phyloP scores from a whole-genome alignment of 2,888 invertebrate genomes.

The Epinotia demarniana region DNA sequence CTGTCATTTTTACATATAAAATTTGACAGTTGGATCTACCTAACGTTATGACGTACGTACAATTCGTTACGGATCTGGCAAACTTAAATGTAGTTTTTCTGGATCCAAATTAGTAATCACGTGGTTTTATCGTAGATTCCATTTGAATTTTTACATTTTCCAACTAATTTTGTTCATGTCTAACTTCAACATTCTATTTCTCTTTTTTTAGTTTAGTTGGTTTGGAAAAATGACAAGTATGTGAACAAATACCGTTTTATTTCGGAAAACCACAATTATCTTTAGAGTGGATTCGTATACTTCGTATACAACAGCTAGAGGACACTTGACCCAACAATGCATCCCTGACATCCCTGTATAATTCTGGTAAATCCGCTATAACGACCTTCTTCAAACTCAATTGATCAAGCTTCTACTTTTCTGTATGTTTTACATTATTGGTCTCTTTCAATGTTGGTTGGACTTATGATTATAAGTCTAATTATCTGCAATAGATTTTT shows the following conservation, averaged over 20 bases:
- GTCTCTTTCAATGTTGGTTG: neutral
- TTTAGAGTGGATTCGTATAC: neutral
- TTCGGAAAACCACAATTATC: neutral
- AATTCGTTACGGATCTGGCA: too few relatives aligned
- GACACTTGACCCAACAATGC: slow-evolving; percentile 5
- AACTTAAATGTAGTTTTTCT: too few relatives aligned
- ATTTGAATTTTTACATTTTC: too few relatives aligned
- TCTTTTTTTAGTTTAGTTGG: neutral
- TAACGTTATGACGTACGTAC: too few relatives aligned
- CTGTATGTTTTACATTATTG: neutral
- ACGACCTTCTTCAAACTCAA: slow-evolving; percentile 1
- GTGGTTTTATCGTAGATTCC: too few relatives aligned
- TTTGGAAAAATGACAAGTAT: neutral
- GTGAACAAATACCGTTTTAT: neutral
- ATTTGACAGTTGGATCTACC: too few relatives aligned
- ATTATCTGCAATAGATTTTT: neutral
- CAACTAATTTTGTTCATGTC: neutral
- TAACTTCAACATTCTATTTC: neutral
- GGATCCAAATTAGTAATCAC: too few relatives aligned
- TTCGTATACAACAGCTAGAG: neutral
- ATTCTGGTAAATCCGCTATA: slow-evolving; percentile 4
- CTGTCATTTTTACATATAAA: too few relatives aligned
- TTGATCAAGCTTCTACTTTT: neutral
- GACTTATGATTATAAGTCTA: neutral
- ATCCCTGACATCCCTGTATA: neutral